Percentiles rank a stretch among this genome's conserved stretches.
Conservation (phyloP, 2,797 vertebrate species). For the Syncerus caffer region DNA sequence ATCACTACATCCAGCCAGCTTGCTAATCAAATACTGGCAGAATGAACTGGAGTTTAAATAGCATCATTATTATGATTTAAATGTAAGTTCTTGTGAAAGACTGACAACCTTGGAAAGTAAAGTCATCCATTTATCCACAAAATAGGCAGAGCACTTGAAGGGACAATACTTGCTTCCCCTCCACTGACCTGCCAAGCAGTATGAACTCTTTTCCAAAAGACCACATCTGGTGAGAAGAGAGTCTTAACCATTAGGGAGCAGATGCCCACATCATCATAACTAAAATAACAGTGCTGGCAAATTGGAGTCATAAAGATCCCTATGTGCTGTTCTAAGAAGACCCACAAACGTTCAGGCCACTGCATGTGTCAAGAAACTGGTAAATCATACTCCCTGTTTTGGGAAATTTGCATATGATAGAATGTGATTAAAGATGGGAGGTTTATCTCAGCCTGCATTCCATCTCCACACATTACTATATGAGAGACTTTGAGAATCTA, state of each 20-base stretch:
- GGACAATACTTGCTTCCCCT: slow-evolving; percentile 22
- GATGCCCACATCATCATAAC: background rate
- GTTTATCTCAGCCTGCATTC: background rate
- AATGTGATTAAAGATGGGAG: background rate
- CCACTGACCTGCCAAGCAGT: slow-evolving; percentile 54
- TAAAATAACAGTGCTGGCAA: background rate
- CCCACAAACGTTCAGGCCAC: background rate
- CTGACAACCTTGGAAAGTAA: slow-evolving; percentile 70
- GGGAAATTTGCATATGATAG: background rate
- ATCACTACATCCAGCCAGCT: slow-evolving; percentile 57
- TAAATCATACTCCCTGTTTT: background rate
- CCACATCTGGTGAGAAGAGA: slow-evolving; percentile 66
- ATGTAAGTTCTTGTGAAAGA: slow-evolving; percentile 61
- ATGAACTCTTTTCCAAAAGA: slow-evolving; percentile 54
- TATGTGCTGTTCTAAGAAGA: background rate
- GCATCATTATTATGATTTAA: slow-evolving; percentile 72
- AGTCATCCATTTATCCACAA: slow-evolving; percentile 65
- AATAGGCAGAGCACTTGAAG: slow-evolving; percentile 36
- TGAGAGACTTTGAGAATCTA: background rate
- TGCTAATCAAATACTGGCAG: slow-evolving; percentile 77
- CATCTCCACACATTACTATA: background rate
- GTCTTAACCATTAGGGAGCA: background rate
- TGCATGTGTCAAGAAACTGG: background rate
- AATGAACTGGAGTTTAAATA: slow-evolving; percentile 52
- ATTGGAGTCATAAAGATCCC: background rate